Evolutionary conservation across 2,113 vertebrate species (phyloP), one percentile per base, ranked within the genome.

Genomic region (Salminus brasiliensis): DNA sequence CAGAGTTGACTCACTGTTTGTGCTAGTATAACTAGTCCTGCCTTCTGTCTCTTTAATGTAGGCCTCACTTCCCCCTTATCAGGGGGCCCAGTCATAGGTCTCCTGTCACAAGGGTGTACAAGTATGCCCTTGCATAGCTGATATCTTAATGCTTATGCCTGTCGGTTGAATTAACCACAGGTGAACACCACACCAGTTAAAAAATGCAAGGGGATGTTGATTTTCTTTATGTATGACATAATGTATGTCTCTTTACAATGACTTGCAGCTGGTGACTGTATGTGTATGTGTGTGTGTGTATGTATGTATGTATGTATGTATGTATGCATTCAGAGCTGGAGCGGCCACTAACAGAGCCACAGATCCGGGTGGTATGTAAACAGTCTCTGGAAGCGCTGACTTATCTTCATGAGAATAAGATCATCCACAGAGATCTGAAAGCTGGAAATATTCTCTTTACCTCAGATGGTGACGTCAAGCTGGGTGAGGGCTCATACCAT

Each of bases 371-470:
- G 85, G 96, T 99, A 87, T 99, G 98, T 90, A 95, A 90, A 80
- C 97, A 99, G 91, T 96, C 96, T 25, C 89, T 98, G 88, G 96
- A 98, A 77, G 98, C 98, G 0, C 80, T 99, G 91, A 81, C 87
- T 84, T 98, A 99, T 91, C 93, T 99, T 83, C 98, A 99, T 77
- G 96, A 99, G 88, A 97, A 92, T 90, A 99, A 97, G 92, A 94
- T 99, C 85, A 99, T 99, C 90, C 98, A 99, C 88, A 94, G 98
- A 91, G 98, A 99, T 90, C 89, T 99, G 82, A 99, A 99, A 89
- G 98, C 98, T 81, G 97, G 98, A 72, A 99, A 98, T 87, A 98
- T 99, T 87, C 97, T 99, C 80, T 95, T 99, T 83, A 96, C 95
- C 7, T 87, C 96, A 85, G 95, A 97, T 49, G 98, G 98, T 83